Base-by-base conservation (phyloP, 2,113 vertebrate species). In the Ascaphus truei region DNA sequence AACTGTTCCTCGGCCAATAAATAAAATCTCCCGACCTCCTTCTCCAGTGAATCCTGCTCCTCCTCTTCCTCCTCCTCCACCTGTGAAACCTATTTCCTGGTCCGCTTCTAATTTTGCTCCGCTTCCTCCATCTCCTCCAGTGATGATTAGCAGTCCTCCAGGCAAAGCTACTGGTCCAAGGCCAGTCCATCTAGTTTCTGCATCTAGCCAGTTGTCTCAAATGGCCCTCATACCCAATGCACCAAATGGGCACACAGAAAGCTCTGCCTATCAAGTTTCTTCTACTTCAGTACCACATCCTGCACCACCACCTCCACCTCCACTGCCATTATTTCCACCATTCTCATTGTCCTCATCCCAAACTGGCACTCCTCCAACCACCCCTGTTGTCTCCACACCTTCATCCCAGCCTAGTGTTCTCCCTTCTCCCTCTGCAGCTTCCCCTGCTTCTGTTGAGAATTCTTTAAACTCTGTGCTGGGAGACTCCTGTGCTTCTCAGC, bases 71-170 rank as follows among this genome's bases (percentile, higher is more conserved):
- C 83, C 81, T 75, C 83, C 82, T 16, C 86, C 82, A 62, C 77
- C 2, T 27, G 37, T 90, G 13, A 95, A 94, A 79, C 87, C 96
- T 0, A 83, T 84, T 26, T 89, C 92, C 84, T 98, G 95, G 94
- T 86, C 93, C 0, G 77, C 94, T 1, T 88, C 90, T 78, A 93
- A 77, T 78, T 95, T 98, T 50, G 93, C 93, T 2, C 96, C 96
- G 0, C 86, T 98, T 50, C 96, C 96, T 3, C 96, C 96, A 0
- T 98, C 96, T 18, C 95, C 96, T 56, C 96, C 96, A 0, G 92
- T 98, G 33, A 97, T 99, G 94, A 99, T 98, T 74, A 99, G 95
- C 80, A 99, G 96, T 30, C 96, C 95, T 2, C 96, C 96, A 2
- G 95, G 94, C 58, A 97, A 94, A 86, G 96, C 95, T 4, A 62